These are phyloP conservation scores for Pangasius larnaudii DNA, from an alignment of 2,797 vertebrate genomes.

Conservation along the genomic window DNA sequence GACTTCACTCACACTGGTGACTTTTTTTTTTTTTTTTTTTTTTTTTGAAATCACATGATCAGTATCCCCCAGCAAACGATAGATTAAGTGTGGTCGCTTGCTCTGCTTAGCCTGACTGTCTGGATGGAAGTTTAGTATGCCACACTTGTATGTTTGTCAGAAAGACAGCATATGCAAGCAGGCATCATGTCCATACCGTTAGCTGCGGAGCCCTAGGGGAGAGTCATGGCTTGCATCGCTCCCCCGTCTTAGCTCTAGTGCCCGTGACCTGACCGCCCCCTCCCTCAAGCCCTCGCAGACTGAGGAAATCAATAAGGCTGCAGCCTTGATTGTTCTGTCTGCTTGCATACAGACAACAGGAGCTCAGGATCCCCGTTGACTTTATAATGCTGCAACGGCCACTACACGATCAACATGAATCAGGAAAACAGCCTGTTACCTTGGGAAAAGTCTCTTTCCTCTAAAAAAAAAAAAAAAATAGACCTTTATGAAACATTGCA, in stretches of 20 bases:
- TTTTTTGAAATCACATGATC: constrained; percentile 28
- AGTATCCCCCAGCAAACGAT: constrained; percentile 40
- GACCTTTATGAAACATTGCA: neutral
- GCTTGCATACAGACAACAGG: constrained; percentile 65
- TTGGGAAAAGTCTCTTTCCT: neutral
- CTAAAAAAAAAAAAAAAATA: neutral
- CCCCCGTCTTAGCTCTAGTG: constrained; percentile 79
- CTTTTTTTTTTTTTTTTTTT: neutral
- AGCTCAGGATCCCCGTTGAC: constrained; percentile 42
- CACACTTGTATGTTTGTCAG: neutral
- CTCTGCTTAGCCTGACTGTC: constrained; percentile 29
- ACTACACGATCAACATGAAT: constrained; percentile 24
- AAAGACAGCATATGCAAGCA: constrained; percentile 46
- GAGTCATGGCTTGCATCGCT: constrained; percentile 74
- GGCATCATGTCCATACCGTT: constrained; percentile 70
- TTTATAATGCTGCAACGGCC: constrained; percentile 47
- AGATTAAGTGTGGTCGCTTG: constrained; percentile 43
- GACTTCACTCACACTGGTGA: constrained; percentile 14
- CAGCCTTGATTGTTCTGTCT: constrained; percentile 77
- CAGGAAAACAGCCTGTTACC: neutral
- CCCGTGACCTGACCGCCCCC: constrained; percentile 70
- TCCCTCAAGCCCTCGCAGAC: constrained; percentile 45
- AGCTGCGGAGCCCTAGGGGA: constrained; percentile 69
- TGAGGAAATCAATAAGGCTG: constrained; percentile 75
- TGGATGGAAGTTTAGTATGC: constrained; percentile 23